Conservation (phyloP, 1,140 invertebrate species). For the Grapholita molesta region DNA sequence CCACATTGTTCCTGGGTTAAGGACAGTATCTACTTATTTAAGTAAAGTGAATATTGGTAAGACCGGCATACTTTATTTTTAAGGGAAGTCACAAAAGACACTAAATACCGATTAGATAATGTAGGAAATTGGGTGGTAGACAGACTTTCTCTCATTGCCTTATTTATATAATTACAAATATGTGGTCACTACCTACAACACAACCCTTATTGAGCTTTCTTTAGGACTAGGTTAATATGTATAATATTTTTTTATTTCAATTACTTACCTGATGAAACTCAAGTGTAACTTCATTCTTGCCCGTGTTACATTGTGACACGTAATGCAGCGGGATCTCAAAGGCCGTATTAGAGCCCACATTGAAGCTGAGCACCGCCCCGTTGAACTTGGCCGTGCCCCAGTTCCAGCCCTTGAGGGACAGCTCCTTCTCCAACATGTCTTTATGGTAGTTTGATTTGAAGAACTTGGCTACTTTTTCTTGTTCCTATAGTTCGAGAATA, state of each 20-base stretch:
- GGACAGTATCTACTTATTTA: too few relatives aligned
- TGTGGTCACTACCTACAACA: too few relatives aligned
- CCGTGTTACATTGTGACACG: constrained; percentile 97
- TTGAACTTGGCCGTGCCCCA: constrained; percentile 98
- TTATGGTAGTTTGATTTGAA: constrained; percentile 91
- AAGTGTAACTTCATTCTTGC: constrained; percentile 99
- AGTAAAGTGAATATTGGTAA: too few relatives aligned
- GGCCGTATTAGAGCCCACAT: constrained; percentile 91
- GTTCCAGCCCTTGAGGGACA: constrained; percentile 99
- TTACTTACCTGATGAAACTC: constrained; percentile 94
- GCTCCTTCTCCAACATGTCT: constrained; percentile 93
- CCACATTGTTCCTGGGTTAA: too few relatives aligned
- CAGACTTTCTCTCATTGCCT: too few relatives aligned
- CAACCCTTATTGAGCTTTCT: too few relatives aligned
- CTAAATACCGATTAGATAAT: too few relatives aligned
- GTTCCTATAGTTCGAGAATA: constrained; percentile 78
- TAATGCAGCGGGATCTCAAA: constrained; percentile 98
- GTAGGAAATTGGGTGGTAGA: too few relatives aligned
- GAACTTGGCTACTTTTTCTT: constrained; percentile 92
- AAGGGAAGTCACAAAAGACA: too few relatives aligned
- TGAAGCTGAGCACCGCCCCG: constrained; percentile 95
- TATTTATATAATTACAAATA: too few relatives aligned
- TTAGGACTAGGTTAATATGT: too few relatives aligned
- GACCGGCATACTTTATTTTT: too few relatives aligned
- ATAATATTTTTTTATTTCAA: background rate